Evolutionary conservation across 2,888 invertebrate species (phyloP).

Genomic region (Eupithecia subfuscata): DNA sequence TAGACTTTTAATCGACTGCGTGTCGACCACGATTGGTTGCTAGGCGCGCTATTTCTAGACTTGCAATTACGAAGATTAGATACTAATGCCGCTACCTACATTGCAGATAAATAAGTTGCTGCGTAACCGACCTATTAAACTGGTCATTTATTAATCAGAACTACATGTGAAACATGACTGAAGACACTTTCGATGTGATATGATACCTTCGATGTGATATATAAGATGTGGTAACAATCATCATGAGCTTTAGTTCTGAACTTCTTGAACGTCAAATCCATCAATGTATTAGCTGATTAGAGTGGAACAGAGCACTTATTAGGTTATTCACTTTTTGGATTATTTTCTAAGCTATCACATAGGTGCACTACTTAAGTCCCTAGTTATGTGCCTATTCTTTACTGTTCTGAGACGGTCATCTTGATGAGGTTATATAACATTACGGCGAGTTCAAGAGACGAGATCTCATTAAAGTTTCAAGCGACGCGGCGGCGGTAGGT

Average conservation of each 20-base stretch:
- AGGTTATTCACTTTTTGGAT: not conserved
- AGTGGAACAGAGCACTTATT: not conserved
- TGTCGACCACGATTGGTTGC: not conserved
- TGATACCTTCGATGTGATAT: not conserved
- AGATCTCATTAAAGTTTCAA: not conserved
- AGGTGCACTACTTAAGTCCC: not conserved
- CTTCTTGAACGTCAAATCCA: not conserved
- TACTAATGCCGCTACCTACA: slow-evolving; percentile 2
- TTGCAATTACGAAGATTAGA: slow-evolving; percentile 5
- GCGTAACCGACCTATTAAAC: not conserved
- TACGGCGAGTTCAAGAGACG: not conserved
- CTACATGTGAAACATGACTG: not conserved
- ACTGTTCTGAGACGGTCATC: not conserved
- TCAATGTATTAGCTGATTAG: not conserved
- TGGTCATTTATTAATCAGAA: not conserved
- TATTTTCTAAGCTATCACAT: not conserved
- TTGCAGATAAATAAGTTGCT: slow-evolving; percentile 3
- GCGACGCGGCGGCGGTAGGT: not conserved
- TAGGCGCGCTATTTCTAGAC: slow-evolving; percentile 12
- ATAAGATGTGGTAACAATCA: too few species aligned
- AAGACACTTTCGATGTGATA: not conserved
- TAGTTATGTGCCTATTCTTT: not conserved
- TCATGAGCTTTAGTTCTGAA: not conserved
- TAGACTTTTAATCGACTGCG: slow-evolving; percentile 7
- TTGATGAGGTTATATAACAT: not conserved